These are phyloP conservation scores for Leptinotarsa texana DNA, from an alignment of 1,140 invertebrate genomes.

Conservation along the genomic window DNA sequence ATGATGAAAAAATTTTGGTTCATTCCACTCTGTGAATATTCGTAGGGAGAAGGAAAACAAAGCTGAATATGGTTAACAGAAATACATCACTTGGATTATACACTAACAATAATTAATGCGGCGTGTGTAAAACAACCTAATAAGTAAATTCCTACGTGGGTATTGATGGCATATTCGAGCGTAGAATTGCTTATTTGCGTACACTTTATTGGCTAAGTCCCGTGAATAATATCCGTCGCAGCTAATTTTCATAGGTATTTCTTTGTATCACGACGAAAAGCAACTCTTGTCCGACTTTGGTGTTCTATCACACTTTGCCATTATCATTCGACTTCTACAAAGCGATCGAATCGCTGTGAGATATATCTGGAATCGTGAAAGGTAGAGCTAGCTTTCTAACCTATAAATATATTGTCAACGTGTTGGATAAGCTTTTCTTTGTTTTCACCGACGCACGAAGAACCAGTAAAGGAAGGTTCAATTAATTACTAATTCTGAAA, in stretches of 20 bases:
- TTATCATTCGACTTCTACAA: slow-evolving; percentile 6
- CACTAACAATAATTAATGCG: not conserved
- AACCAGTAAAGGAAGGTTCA: too few relatives aligned
- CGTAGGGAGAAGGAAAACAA: too few relatives aligned
- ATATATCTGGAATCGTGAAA: slow-evolving; percentile 14
- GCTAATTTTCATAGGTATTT: slow-evolving; percentile 24
- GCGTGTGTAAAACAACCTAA: slow-evolving; percentile 13
- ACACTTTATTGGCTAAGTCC: not conserved
- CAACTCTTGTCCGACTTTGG: not conserved
- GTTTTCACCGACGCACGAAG: slow-evolving; percentile 4
- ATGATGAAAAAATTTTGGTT: too few relatives aligned
- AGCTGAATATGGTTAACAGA: too few relatives aligned
- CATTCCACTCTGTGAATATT: too few relatives aligned
- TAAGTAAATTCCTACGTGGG: slow-evolving; percentile 7
- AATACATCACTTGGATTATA: too few relatives aligned
- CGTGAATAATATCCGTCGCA: not conserved
- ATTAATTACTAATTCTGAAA: not conserved
- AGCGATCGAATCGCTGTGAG: not conserved
- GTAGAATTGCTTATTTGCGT: slow-evolving; percentile 10
- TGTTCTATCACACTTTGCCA: slow-evolving; percentile 15
- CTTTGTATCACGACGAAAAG: slow-evolving; percentile 14
- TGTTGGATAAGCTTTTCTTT: slow-evolving; percentile 9
- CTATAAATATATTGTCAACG: slow-evolving; percentile 15
- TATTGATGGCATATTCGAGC: slow-evolving; percentile 8
- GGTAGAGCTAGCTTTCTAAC: slow-evolving; percentile 13